Evolutionary conservation across 2,113 vertebrate genomes (phyloP).

Genomic region (Fulmarus glacialis): DNA sequence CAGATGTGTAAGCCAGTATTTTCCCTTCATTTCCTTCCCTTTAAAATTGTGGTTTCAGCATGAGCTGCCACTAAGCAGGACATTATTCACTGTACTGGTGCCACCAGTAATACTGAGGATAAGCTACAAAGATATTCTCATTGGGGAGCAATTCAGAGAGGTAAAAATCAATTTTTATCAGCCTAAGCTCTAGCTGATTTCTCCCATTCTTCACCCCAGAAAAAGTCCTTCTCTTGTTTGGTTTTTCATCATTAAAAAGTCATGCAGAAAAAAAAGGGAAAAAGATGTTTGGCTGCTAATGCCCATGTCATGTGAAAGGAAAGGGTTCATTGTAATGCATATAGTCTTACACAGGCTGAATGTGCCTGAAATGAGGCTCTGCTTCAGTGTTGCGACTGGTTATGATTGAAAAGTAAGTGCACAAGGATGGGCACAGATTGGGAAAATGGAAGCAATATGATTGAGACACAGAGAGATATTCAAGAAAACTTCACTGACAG

Average conservation of each 20-base stretch:
- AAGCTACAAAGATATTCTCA: neutral
- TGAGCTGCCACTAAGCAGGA: neutral
- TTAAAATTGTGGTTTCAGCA: neutral
- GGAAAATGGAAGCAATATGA: neutral
- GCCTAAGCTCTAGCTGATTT: neutral
- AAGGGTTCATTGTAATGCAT: neutral
- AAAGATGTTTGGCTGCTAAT: neutral
- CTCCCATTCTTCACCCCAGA: neutral
- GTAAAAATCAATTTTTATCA: neutral
- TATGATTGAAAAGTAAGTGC: neutral
- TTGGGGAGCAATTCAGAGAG: neutral
- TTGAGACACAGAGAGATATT: neutral
- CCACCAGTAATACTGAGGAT: neutral
- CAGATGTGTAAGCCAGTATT: neutral
- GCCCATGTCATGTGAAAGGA: neutral
- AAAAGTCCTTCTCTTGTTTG: neutral
- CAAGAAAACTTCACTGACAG: neutral
- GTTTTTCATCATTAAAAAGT: neutral
- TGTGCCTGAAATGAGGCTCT: neutral
- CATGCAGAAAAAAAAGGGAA: neutral
- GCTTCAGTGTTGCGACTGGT: neutral
- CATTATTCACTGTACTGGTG: neutral
- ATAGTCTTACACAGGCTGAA: neutral
- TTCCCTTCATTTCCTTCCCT: neutral
- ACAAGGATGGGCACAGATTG: neutral